Base-by-base conservation (phyloP, 2,888 invertebrate species). In the Cryptocephalus primarius region DNA sequence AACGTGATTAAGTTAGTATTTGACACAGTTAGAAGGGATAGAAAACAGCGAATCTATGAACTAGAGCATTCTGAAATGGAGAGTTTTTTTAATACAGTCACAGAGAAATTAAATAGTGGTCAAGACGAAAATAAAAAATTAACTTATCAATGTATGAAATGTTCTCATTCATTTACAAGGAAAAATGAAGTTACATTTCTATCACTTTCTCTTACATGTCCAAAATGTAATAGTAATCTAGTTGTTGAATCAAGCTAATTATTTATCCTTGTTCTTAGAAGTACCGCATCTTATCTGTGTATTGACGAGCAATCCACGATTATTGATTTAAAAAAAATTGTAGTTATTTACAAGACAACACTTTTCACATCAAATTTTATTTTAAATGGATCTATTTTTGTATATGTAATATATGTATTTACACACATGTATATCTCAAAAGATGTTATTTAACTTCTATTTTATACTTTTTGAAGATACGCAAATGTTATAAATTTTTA, bases 71-170 rank as follows among this genome's bases (percentile, higher is more conserved):
- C 72, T 34, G 75, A 79, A 53, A 75, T 77, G 43, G 74, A 77
- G 59, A 56, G 57, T 38, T 60, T 70, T 43, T 49, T 60, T 9
- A 54, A 55, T 40, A 54, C 54, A 44, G 49, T 70, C 4, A 54
- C 56, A n/a, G 55, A 58, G 32, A 60, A 63, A 39, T 57, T 66
- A 32, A 53, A 55, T 8, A 56, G 57, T 9, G 51, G 55, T 32
- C 55, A 57, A 43, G 50, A 49, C 38, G 55, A 73, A 55, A 70
- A 74, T 64, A 75, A 74, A 48, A 72, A 76, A 55, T 69, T 64
- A 31, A 61, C 72, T 3, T 78, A 73, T 59, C 69, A 70, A 52
- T 83, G 83, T 60, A 75, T 82, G 60, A 81, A 78, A 60, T 83
- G 83, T 56, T 73, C 74, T 3, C 72, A 76, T 9, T 73, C 77